Conservation (phyloP, 2,113 vertebrate genomes). For the Halcyon malimbica region DNA sequence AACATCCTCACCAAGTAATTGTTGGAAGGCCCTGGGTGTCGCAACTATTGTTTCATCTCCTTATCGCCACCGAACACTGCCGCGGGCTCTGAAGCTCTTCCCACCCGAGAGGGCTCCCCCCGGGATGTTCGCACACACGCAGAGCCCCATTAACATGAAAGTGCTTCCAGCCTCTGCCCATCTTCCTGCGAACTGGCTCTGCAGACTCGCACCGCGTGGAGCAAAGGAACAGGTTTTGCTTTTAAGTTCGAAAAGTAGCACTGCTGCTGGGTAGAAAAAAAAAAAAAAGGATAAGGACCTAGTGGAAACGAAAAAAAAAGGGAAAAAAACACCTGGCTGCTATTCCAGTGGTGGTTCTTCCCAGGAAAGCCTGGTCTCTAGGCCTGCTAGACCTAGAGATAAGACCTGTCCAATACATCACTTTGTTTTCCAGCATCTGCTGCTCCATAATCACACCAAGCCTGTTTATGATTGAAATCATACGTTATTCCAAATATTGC, state of each 20-base stretch:
- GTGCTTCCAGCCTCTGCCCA: neutral
- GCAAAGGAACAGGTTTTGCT: neutral
- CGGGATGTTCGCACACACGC: neutral
- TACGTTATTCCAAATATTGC: neutral
- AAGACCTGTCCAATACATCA: neutral
- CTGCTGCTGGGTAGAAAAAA: neutral
- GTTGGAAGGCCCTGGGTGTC: neutral
- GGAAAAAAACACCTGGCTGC: neutral
- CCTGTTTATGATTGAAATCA: neutral
- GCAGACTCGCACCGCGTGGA: neutral
- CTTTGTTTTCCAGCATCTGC: neutral
- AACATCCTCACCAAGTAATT: neutral
- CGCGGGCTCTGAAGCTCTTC: neutral
- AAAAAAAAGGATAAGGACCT: neutral
- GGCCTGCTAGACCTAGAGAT: neutral
- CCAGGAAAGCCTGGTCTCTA: neutral
- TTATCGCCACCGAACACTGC: neutral
- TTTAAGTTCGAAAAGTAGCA: neutral
- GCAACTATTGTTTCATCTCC: conserved; percentile 18
- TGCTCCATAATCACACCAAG: neutral
- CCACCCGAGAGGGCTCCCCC: neutral
- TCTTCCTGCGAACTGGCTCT: neutral
- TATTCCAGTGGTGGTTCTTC: neutral
- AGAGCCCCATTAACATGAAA: neutral
- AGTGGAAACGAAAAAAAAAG: neutral